A percentile compares a stretch with the other conserved stretches of the same genome.
phyloP scores from a whole-genome alignment of 2,113 vertebrate species.

The Pseudopipra pipra region DNA sequence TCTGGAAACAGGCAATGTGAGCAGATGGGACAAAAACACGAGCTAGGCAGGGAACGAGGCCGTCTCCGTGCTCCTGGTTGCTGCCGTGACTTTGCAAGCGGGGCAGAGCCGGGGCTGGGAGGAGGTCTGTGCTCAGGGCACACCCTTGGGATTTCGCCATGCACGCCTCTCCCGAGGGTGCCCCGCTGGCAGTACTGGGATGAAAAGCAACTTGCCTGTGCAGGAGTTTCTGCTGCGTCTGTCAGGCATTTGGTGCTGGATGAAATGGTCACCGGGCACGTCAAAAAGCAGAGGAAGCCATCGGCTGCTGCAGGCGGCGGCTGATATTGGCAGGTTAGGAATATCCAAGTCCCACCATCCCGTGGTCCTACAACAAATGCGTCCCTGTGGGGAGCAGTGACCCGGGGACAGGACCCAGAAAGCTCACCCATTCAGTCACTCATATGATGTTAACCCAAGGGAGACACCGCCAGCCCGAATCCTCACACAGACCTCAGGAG shows the following conservation, averaged over 20 bases:
- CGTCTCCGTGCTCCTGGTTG: background rate
- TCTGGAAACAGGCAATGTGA: rapidly evolving
- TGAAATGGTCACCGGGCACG: rapidly evolving
- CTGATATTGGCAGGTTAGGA: background rate
- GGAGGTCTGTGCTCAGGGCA: background rate
- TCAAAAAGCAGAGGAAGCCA: background rate
- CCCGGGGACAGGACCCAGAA: background rate
- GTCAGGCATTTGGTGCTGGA: background rate
- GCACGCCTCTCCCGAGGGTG: background rate
- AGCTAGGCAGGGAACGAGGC: background rate
- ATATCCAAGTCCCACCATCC: background rate
- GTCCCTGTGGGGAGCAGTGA: background rate
- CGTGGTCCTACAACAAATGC: background rate
- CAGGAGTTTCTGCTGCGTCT: background rate
- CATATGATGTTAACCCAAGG: rapidly evolving
- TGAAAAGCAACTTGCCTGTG: background rate
- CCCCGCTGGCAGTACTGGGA: background rate
- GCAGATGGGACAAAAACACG: background rate
- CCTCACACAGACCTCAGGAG: background rate
- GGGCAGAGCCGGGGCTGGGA: background rate
- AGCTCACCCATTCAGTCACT: background rate
- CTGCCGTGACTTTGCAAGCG: rapidly evolving
- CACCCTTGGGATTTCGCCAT: background rate
- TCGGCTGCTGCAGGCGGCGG: background rate
- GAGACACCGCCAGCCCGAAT: rapidly evolving